Evolutionary conservation across 1,140 invertebrate species (phyloP), one percentile per base, ranked within the genome.

Genomic region (Papilio polytes): DNA sequence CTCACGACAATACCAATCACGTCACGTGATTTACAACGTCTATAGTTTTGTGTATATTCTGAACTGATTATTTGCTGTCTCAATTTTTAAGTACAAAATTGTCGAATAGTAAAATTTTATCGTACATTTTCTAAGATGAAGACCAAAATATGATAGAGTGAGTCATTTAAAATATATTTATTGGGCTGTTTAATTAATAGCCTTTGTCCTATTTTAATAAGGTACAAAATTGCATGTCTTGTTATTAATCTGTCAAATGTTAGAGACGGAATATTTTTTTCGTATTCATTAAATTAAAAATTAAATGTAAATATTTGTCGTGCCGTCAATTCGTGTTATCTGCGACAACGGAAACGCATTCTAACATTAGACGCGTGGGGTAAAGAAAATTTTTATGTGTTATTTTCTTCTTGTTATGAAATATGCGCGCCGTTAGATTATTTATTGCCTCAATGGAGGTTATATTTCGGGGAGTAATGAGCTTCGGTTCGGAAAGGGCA

Each of bases 391-490:
- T 94, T 95, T 94, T 94, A 93, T 93, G 92, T 94, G 89, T 92
- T 93, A 91, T 92, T 92, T 94, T 92, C 93, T 91, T 89, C 87
- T 95, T 94, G 92, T 94, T 95, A 94, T 95, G 93, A 95, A 95
- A 95, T 95, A 95, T 95, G 93, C 90, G 87, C 91, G 89, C 92
- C 91, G 91, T 94, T 94, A 90, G 82, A 87, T 92, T 94, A 94
- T 94, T 94, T 94, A 94, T 94, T 87, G 89, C 85, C 91, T 90
- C 92, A 92, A 91, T 93, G 88, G 92, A 93, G 92, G 93, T 94
- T 94, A 93, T 93, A 92, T 94, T 93, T 93, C 90, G 91, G 90
- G 88, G 91, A 93, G 92, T 94, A 94, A 94, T 93, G 92, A 94
- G 92, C 89, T 92, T 94, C 92, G 85, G 90, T 93, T 94, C 90